Evolutionary conservation across 2,113 vertebrate genomes (phyloP).

Genomic region (Nothocercus julius): DNA sequence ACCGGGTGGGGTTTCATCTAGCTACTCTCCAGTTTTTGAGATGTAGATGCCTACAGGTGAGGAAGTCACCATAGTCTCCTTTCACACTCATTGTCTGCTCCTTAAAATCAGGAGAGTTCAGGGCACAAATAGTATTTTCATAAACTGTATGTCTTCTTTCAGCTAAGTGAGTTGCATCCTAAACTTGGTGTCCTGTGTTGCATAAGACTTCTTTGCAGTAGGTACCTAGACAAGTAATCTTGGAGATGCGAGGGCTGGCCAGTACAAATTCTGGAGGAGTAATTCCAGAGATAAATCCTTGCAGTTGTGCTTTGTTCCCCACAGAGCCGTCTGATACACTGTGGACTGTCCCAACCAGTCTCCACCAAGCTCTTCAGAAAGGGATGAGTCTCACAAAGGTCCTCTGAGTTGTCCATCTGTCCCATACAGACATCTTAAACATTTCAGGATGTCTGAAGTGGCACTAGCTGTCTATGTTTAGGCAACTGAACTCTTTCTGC

Average conservation of each 20-base stretch:
- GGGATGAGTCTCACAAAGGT: neutral
- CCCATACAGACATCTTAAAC: neutral
- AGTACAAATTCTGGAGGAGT: neutral
- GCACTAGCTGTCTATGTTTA: accelerated
- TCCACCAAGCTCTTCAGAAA: neutral
- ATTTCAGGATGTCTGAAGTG: neutral
- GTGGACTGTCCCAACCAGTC: neutral
- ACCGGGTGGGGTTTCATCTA: neutral
- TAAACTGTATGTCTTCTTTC: neutral
- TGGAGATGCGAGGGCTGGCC: neutral
- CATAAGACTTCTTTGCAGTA: neutral
- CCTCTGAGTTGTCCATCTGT: neutral
- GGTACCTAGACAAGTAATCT: neutral
- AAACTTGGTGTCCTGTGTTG: neutral
- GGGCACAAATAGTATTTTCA: neutral
- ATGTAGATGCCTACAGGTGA: neutral
- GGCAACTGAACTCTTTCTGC: neutral
- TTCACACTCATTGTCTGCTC: neutral
- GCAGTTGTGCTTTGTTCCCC: neutral
- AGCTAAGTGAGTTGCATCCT: neutral
- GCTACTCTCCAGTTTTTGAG: neutral
- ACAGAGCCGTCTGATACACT: neutral
- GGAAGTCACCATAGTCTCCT: neutral
- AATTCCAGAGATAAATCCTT: neutral
- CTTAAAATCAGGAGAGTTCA: neutral